Base-by-base conservation (phyloP, 2,797 vertebrate species). In the Halcyon badia region DNA sequence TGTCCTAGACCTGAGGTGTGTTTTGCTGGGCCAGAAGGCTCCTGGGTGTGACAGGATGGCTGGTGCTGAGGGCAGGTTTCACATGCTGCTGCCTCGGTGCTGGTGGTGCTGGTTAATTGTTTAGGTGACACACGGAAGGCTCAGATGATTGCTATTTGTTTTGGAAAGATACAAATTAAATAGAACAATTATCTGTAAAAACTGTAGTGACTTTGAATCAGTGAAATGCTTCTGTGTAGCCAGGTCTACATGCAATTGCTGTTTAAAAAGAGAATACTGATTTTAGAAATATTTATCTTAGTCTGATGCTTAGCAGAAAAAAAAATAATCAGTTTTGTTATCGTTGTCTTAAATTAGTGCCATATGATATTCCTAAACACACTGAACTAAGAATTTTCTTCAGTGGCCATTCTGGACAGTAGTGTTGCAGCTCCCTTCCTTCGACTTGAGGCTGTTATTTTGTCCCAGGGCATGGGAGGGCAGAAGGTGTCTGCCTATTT, bases 211-310 rank as follows among this genome's bases (percentile, higher is more conserved):
- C 58, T 87, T 78, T n/a, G 35, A 76, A 82, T 52, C 25, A 24
- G 42, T 61, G 54, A 44, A 88, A 48, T 79, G 56, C 66, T 90
- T 89, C 94, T 84, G 48, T 42, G 83, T 81, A 62, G 58, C 73
- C 69, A 26, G 86, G 93, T 70, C 83, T 92, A 80, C 79, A 83
- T 70, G 92, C 93, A 94, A 39, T 60, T 92, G 89, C 94, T 90
- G 62, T 90, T 94, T n/a, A 62, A 94, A 94, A 96, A 82, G 52
- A 49, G 44, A 51, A 48, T 25, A 60, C 1, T 62, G 48, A 30
- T 83, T 75, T 51, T 60, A 9, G 14, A 83, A 44, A 35, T 21
- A 26, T 21, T 62, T 61, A 11, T 26, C 42, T 22, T 72, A 64
- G 60, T 58, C n/a, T 62, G 15, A 57, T 26, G 14, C 30, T 73